Evolutionary conservation across 2,888 invertebrate genomes (phyloP), one percentile per base, ranked within the genome.

Genomic region (Lithophane socia): DNA sequence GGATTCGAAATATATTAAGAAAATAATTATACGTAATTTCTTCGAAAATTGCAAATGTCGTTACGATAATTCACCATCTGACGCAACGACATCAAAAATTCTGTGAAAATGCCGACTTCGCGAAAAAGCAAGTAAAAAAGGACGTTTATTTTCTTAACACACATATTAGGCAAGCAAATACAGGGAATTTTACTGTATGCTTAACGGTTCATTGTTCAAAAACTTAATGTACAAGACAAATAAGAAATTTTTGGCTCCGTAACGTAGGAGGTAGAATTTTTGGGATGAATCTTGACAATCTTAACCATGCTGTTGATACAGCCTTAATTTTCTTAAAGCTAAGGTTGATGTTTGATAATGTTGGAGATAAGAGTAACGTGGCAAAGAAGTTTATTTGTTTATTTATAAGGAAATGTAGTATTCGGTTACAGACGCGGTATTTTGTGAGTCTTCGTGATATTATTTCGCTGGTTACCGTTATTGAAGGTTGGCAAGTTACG

Each of bases 121-220:
- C 37, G 37, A 29, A 69, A 82, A 77, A 0, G 60, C 44, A 60
- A 58, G 49, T 44, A 73, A 82, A 77, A 76, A 83, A 58, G 16
- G 37, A 42, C 63, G 29, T 69, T 69, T 76, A 73, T 86, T 85
- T 74, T 66, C 56, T 49, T 61, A 67, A 49, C 85, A 75, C 65
- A 84, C 71, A 75, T 66, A 83, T 89, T 85, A 84, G 82, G 83
- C 63, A 65, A 79, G 71, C 73, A 88, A 87, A 85, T 75, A 79
- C 84, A 77, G 52, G n/a, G 80, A 82, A 83, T 79, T 77, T 82
- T 88, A 88, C 90, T 92, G 94, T 94, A 87, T 92, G 89, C 89
- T 92, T 95, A 96, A 96, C 96, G 95, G 96, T 95, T 91, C 90
- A 93, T 94, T 94, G 94, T 94, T 93, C 88, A 89, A 88, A 86